Evolutionary conservation across 2,888 invertebrate species (phyloP).

Genomic region (Pristionchus maxplancki): DNA sequence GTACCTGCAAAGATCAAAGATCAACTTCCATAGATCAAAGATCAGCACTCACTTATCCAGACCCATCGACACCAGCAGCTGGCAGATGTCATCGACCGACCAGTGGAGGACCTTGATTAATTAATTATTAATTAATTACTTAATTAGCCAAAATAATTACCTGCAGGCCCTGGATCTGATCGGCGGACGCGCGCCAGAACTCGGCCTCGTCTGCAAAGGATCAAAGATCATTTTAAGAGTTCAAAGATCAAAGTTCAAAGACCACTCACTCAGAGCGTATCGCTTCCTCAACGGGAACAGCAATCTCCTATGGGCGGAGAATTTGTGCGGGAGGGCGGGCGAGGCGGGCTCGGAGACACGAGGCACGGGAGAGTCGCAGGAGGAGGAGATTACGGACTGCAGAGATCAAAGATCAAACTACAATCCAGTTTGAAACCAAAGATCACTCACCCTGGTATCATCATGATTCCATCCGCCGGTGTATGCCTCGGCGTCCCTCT

Average conservation of each 20-base stretch:
- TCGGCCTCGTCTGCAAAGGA: conserved; percentile 70
- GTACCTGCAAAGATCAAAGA: conserved; percentile 7
- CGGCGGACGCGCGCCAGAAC: conserved; percentile 73
- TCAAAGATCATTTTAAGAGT: not conserved
- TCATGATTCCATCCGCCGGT: conserved; percentile 28
- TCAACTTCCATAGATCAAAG: not conserved
- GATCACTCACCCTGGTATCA: not conserved
- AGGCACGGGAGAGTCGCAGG: conserved; percentile 73
- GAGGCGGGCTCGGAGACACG: conserved; percentile 74
- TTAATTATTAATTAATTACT: not conserved
- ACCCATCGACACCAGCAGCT: conserved; percentile 80
- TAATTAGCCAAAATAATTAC: not conserved
- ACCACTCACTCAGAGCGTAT: conserved; percentile 59
- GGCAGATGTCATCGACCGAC: conserved; percentile 75
- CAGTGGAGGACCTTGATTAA: conserved; percentile 75
- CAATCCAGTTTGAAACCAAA: no score
- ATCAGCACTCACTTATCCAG: conserved; percentile 83
- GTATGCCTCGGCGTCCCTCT: conserved; percentile 34
- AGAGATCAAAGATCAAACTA: not conserved
- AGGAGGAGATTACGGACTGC: conserved; percentile 57
- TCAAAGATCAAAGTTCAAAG: conserved; percentile 1
- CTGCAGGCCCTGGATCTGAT: conserved; percentile 56
- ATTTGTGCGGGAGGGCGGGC: conserved; percentile 75
- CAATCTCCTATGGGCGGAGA: conserved; percentile 68
- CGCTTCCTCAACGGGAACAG: conserved; percentile 73